Conservation (phyloP, 2,888 invertebrate species). For the Congeria kusceri region DNA sequence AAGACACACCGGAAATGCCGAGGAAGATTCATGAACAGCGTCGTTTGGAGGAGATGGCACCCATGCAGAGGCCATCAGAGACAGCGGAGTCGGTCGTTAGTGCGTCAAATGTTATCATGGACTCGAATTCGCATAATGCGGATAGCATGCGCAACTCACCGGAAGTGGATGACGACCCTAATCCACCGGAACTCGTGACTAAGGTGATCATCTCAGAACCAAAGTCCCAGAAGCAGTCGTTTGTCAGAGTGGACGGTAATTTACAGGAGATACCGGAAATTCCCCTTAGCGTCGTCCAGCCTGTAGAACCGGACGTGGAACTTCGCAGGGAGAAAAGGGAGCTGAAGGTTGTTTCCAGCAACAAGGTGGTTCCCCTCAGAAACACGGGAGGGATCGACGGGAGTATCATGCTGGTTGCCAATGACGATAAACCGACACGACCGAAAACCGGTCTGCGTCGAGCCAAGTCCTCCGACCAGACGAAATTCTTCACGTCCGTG, state of each 20-base stretch:
- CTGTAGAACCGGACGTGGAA: constrained; percentile 16
- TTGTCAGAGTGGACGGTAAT: constrained; percentile 42
- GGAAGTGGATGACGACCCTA: constrained; percentile 4
- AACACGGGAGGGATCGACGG: constrained; percentile 42
- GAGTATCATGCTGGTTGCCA: constrained; percentile 55
- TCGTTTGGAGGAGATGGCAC: constrained; percentile 6
- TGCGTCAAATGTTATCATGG: constrained; percentile 58
- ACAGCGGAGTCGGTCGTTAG: constrained; percentile 49
- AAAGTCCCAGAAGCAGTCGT: constrained; percentile 18
- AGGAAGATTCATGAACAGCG: constrained; percentile 8
- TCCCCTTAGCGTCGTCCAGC: constrained; percentile 35
- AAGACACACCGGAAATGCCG: constrained; percentile 33
- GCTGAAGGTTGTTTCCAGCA: constrained; percentile 52
- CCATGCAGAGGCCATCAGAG: constrained; percentile 13
- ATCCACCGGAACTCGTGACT: constrained; percentile 14
- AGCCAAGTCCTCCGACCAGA: constrained; percentile 28
- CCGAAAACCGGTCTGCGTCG: constrained; percentile 46
- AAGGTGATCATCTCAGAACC: constrained; percentile 1
- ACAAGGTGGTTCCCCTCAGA: constrained; percentile 57
- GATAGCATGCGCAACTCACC: constrained; percentile 40
- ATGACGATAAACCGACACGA: constrained; percentile 28
- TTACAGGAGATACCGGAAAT: constrained; percentile 59
- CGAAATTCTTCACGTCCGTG: constrained; percentile 41
- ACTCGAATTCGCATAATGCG: constrained; percentile 47
- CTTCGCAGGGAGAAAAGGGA: constrained; percentile 27